Conservation (phyloP, 2,113 vertebrate species). For the Phalacrocorax brasilianus region DNA sequence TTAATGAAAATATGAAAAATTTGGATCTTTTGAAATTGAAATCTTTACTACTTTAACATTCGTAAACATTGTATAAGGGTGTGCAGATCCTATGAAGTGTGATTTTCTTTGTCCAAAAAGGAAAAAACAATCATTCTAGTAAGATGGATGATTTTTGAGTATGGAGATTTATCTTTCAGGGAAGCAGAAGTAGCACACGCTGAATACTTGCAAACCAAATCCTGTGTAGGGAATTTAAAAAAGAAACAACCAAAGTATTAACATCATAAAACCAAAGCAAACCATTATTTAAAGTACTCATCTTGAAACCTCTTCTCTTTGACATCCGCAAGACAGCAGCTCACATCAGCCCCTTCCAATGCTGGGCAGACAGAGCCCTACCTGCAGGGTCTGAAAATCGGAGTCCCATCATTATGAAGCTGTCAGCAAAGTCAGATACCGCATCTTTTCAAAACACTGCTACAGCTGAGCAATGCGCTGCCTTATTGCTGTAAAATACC, state of each 20-base stretch:
- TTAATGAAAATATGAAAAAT: not conserved
- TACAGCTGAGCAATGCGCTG: accelerated
- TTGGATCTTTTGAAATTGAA: not conserved
- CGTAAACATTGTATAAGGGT: not conserved
- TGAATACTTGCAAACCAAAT: not conserved
- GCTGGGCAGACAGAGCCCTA: not conserved
- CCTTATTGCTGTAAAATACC: not conserved
- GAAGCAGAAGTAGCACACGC: not conserved
- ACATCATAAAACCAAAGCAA: not conserved
- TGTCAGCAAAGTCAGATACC: not conserved
- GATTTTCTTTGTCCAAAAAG: not conserved
- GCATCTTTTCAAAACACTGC: not conserved
- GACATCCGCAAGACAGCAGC: not conserved
- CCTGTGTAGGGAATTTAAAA: not conserved
- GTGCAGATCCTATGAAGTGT: not conserved
- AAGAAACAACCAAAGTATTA: accelerated
- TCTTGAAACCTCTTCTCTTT: not conserved
- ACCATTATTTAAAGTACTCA: not conserved
- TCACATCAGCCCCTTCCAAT: not conserved
- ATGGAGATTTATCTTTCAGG: not conserved
- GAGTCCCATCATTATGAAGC: not conserved
- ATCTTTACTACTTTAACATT: not conserved
- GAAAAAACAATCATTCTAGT: not conserved
- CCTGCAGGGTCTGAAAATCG: accelerated
- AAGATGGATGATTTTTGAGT: not conserved